These are phyloP conservation scores for Pelusios castaneus DNA, from an alignment of 2,113 vertebrate species.

Conservation along the genomic window DNA sequence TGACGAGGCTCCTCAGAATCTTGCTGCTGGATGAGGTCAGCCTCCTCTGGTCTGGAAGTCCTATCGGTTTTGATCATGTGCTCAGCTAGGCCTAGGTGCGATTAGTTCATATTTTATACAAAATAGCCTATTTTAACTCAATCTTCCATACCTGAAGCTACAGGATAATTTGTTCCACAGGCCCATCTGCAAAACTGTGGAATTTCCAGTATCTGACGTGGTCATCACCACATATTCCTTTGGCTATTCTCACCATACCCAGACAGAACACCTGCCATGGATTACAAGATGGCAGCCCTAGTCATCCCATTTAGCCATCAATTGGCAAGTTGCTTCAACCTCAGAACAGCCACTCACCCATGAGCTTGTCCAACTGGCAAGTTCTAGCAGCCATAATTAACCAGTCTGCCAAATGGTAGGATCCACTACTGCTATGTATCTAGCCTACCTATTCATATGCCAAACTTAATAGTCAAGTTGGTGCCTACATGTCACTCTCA, in stretches of 20 bases:
- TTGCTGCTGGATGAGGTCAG: neutral
- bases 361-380: neutral
- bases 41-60: neutral
- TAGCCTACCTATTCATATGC: accelerated
- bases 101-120: neutral
- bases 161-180: accelerated
- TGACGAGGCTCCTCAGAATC: neutral
- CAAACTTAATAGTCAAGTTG: accelerated
- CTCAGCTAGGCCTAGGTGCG: neutral
- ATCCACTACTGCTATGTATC: neutral
- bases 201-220: neutral
- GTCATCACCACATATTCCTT: neutral
- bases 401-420: neutral
- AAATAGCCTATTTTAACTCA: neutral
- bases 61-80: accelerated
- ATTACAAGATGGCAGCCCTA: accelerated
- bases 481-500: neutral
- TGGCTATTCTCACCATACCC: neutral
- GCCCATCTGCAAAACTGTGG: accelerated
- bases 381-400: accelerated
- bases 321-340: neutral
- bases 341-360: neutral
- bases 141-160: neutral
- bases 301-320: neutral
- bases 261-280: accelerated